Base-by-base conservation (phyloP, 2,888 invertebrate species). In the Synanthedon vespiformis region DNA sequence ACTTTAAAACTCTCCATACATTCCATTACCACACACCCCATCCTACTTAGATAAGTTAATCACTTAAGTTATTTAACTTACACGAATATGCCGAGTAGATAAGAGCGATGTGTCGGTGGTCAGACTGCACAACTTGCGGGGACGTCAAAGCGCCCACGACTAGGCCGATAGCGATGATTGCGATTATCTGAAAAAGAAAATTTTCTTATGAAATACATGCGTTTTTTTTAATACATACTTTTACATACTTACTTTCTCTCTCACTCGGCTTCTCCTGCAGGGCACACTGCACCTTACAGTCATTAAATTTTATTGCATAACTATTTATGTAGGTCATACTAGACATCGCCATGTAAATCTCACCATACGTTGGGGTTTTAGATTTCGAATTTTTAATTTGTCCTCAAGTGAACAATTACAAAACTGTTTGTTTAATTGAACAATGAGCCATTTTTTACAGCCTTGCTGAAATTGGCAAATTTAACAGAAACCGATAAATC, bases 61-160 rank as follows among this genome's bases (percentile, higher is more conserved):
- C n/a, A 44, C 13, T 13, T 13, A 44, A 44, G 44, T 14, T n/a
- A 44, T 48, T 44, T 13, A 50, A 79, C 82, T 81, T 69, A 88
- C 88, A 85, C 12, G 89, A 90, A 68, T 90, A 90, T 3, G 92
- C 87, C 12, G 92, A 90, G 76, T 90, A 92, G 73, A 92, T 90
- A 56, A 92, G 81, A 1, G 91, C 92, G 14, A 91, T 88, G 64
- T 92, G 73, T 78, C 83, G 68, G 77, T 90, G 64, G 76, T 89
- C 67, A 67, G 84, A 76, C 34, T 89, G 88, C 44, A 90, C 78
- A n/a, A 88, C 80, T 58, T 84, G 80, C 2, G 83, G 88, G 12
- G 81, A 87, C 64, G 89, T 88, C 40, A 90, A 85, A 1, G 93
- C 92, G 52, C 92, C 91, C 50, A 90, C 89, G 44, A 91, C 85